Evolutionary conservation across 2,113 vertebrate genomes (phyloP), one percentile per base, ranked within the genome.

Genomic region (Pangasianodon gigas): DNA sequence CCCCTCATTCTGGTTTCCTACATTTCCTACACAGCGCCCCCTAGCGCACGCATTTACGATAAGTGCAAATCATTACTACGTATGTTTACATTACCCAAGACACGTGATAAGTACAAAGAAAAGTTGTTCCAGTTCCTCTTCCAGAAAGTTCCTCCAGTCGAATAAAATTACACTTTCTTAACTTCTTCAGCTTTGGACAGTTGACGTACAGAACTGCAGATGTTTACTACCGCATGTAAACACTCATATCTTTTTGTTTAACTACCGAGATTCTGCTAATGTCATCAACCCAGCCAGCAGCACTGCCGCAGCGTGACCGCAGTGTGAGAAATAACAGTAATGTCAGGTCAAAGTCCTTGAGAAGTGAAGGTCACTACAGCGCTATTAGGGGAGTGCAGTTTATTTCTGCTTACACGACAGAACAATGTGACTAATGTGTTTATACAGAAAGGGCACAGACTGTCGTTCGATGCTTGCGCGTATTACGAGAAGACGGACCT

Each of bases 321-420:
- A 26, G 67, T 67, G 65, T 79, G 60, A 87, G 80, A 60, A 75
- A 82, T 84, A 88, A 90, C 75, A 75, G 19, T 52, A 77, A 75
- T 54, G 32, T 86, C 54, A 67, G 83, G 62, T 90, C 81, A 85
- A 48, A 18, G 62, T 75, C 56, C 71, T 60, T 80, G 51, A 52
- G 79, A 88, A 80, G 3, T 26, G 11, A 65, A 82, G 75, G 51
- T 29, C 71, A 46, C 24, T 77, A 29, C 67, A 44, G 19, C 10
- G 29, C 46, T n/a, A n/a, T 67, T 69, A 41, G 44, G 3, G 41
- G 58, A 29, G 62, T 83, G 16, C 44, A 48, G 62, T 87, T 54
- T 32, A 83, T 71, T 87, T 87, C 79, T 74, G 54, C 60, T 65
- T 7, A 21, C 29, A n/a, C 14, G 24, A 37, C 67, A 48, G 77